Evolutionary conservation across 2,113 vertebrate species (phyloP), one percentile per base, ranked within the genome.

Genomic region (Lichenostomus cassidix): DNA sequence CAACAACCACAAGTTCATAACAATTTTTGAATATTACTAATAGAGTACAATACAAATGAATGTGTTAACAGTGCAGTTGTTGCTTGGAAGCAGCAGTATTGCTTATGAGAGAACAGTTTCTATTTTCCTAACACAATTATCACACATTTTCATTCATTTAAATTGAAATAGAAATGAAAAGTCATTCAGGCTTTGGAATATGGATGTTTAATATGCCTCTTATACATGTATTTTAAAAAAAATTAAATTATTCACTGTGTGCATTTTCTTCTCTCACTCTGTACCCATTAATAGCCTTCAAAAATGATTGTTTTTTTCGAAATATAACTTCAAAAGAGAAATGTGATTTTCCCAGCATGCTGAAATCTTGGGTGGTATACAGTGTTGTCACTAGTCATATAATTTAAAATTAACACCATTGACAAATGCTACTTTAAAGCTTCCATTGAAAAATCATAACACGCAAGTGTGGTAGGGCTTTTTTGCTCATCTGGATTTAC

Each of bases 391-490:
- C 73, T 90, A 90, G 60, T 68, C 64, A 82, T 70, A 81, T 47
- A 89, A 95, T 82, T 94, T 75, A 56, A 94, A 96, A 94, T 95
- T 93, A 93, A 87, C 73, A 56, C 77, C 28, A 87, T 18, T 81
- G 83, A 86, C 83, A 94, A 96, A 92, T 87, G 28, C 52, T 75
- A 7, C 68, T 92, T 90, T 92, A 83, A 90, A 89, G 37, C 52
- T 67, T 90, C 83, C 90, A 37, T 78, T 96, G 85, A 90, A 92
- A 91, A 83, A 75, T 68, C n/a, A 29, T 79, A 83, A 58, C 21
- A 53, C 46, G 16, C 39, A 69, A 91, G 24, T 49, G 68, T 0
- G 53, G 60, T 68, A 64, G 55, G 56, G 59, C 58, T 84, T 90
- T 83, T 77, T 64, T 90, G 9, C 37, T 78, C 60, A 68, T 90